Evolutionary conservation across 1,140 invertebrate species (phyloP), one percentile per base, ranked within the genome.

Genomic region (Mizuhopecten yessoensis): DNA sequence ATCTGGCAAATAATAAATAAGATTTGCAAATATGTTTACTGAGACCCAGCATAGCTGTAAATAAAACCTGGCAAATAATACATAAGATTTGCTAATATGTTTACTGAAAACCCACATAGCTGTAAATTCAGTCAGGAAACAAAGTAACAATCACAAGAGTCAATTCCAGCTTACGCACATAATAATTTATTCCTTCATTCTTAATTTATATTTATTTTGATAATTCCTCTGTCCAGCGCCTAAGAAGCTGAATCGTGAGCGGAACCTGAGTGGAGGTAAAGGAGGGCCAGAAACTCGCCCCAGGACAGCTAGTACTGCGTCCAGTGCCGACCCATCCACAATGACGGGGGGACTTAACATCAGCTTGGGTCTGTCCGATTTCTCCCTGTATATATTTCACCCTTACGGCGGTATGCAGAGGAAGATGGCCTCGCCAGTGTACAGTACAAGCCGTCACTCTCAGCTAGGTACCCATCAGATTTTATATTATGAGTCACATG

Each of bases 361-460:
- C 0, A 99, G 99, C 0, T 99, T 98, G 5, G 99, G 98, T 95
- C 97, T 99, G 88, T 98, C 98, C 0, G 99, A 99, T 96, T 99
- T 99, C 96, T 99, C 99, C 0, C 98, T 99, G 0, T 99, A 99
- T 96, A 99, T 99, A 92, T 99, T 99, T 97, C 99, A 99, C 97
- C 99, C 99, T 0, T 99, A 99, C 96, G 99, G 99, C 3, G 94
- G 94, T 34, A 94, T 94, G 20, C 94, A 95, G 89, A 94, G 94
- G 34, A 94, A 96, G 29, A 87, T 93, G 33, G 90, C 91, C 13
- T 88, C 91, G 17, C 87, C 91, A 17, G 57, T 91, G 3, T 93
- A 92, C 10, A 34, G 87, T 15, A 87, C 89, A 39, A 93, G 92
- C 33, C 86, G 91, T 17, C 33, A 45, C 39, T 90, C 90, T 33